Conservation (phyloP, 2,888 invertebrate genomes). For the Melangyna quadrimaculata region DNA sequence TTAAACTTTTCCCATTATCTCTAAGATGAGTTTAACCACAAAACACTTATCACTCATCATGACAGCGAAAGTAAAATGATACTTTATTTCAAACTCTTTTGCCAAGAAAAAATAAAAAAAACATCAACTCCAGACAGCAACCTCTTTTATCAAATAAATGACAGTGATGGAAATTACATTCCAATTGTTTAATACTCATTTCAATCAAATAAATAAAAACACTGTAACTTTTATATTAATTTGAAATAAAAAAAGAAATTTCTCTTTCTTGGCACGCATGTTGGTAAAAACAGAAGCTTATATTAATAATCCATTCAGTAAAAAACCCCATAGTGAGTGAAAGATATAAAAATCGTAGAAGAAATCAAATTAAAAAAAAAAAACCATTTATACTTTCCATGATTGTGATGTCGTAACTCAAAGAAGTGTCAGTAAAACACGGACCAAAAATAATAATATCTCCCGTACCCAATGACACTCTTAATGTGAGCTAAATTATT, state of each 20-base stretch:
- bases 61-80: conserved; percentile 19
- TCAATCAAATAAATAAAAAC: conserved; percentile 28
- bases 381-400: conserved; percentile 59
- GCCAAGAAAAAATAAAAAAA: conserved; percentile 11
- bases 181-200: conserved; percentile 34
- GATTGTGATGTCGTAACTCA: conserved; percentile 20
- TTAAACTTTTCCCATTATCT: conserved; percentile 39
- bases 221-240: conserved; percentile 19
- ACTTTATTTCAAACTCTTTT: neutral
- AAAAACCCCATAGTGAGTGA: conserved; percentile 38
- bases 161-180: conserved; percentile 12
- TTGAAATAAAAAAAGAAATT: conserved; percentile 42
- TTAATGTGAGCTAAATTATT: neutral
- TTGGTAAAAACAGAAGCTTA: conserved; percentile 17
- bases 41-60: conserved; percentile 16
- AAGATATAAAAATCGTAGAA: conserved; percentile 28
- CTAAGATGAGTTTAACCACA: neutral
- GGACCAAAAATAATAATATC: neutral
- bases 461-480: neutral
- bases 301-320: conserved; percentile 34
- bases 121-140: conserved; percentile 7
- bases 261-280: conserved; percentile 57
- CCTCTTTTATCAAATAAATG: neutral
- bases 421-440: conserved; percentile 50
- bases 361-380: neutral